phyloP scores from a whole-genome alignment of 2,113 vertebrate genomes.

The Siniperca knerii region DNA sequence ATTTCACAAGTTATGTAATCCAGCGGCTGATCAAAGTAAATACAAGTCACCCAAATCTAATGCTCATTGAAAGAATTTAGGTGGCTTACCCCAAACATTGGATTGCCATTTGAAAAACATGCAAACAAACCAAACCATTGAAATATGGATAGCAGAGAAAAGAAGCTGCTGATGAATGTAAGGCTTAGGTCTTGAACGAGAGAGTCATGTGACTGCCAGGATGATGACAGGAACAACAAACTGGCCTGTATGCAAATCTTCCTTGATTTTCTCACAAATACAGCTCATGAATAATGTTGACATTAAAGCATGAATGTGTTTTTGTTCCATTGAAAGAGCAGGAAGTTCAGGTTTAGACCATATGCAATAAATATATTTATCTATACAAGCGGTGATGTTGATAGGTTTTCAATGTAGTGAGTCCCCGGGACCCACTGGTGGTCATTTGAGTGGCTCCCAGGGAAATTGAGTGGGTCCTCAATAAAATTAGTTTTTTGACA shows the following conservation, averaged over 20 bases:
- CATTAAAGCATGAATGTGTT: not conserved
- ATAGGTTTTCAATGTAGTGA: too few relatives aligned
- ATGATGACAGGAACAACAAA: not conserved
- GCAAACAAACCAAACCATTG: constrained; percentile 6
- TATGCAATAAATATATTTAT: not conserved
- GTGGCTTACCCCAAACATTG: constrained; percentile 33
- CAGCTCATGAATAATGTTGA: not conserved
- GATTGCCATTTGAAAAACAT: constrained; percentile 25
- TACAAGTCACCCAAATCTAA: constrained; percentile 54
- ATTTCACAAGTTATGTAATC: constrained; percentile 63
- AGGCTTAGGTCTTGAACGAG: constrained; percentile 9
- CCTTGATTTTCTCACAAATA: not conserved
- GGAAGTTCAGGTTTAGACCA: not conserved
- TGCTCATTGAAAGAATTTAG: constrained; percentile 15
- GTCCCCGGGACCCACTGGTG: too few relatives aligned
- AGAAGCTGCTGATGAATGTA: constrained; percentile 8
- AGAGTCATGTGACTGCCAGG: not conserved
- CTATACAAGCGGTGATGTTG: not conserved
- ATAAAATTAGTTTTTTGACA: too few relatives aligned
- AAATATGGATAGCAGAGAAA: not conserved
- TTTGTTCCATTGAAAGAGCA: not conserved
- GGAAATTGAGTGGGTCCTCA: too few relatives aligned
- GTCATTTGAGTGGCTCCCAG: too few relatives aligned
- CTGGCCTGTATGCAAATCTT: not conserved
- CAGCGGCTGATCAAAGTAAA: constrained; percentile 59